Evolutionary conservation across 2,113 vertebrate genomes (phyloP).

Genomic region (Sigmodon hispidus): DNA sequence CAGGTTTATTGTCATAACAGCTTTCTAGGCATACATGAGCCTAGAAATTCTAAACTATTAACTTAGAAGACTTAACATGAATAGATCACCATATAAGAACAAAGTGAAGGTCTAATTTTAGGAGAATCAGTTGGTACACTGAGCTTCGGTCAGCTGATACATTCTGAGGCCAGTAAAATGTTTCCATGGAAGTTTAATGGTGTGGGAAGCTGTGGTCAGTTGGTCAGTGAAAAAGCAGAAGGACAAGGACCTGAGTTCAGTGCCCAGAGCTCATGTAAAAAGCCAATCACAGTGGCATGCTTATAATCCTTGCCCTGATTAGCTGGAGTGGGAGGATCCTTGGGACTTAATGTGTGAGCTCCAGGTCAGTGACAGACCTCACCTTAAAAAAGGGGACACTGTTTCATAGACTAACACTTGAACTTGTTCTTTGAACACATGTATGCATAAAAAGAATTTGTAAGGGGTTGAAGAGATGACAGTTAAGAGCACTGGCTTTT

Average conservation of each 20-base stretch:
- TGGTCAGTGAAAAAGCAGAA: neutral
- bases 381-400: neutral
- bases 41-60: too few species aligned
- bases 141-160: neutral
- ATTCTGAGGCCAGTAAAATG: neutral
- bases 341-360: neutral
- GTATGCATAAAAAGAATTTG: neutral
- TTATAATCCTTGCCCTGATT: too few species aligned
- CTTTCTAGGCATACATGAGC: neutral
- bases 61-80: neutral
- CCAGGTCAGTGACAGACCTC: neutral
- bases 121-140: neutral
- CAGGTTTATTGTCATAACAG: neutral
- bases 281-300: neutral
- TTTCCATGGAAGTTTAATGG: constrained; percentile 29
- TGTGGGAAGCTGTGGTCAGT: constrained; percentile 41
- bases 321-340: neutral
- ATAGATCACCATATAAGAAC: neutral
- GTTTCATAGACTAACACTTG: neutral
- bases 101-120: constrained; percentile 19
- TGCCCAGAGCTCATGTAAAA: too few species aligned
- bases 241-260: neutral
- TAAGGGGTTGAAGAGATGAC: too few species aligned
- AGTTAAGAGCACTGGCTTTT: too few species aligned
- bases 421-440: neutral